These are phyloP conservation scores for Xanthorhoe designata DNA, from an alignment of 2,888 invertebrate genomes.

Conservation along the genomic window DNA sequence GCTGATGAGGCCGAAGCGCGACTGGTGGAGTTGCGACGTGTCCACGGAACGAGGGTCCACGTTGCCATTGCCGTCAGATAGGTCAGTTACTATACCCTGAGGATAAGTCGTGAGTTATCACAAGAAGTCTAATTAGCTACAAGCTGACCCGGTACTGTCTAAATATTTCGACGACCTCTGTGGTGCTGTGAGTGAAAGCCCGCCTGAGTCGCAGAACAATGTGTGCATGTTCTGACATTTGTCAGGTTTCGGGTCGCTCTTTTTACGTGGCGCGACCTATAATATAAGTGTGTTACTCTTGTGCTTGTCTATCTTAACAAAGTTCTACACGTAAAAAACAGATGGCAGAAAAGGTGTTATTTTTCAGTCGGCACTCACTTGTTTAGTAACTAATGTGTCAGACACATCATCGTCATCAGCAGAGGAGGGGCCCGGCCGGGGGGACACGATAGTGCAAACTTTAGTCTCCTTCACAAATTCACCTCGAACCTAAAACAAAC, in stretches of 20 bases:
- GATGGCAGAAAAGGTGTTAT: no score
- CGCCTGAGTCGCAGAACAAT: no score
- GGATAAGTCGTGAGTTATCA: background rate
- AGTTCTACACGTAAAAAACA: no score
- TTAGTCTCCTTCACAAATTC: slow-evolving; percentile 92
- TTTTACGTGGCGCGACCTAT: no score
- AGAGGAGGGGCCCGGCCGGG: slow-evolving; percentile 72
- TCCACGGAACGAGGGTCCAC: slow-evolving; percentile 87
- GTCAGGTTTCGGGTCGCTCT: no score
- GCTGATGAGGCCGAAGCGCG: slow-evolving; percentile 93
- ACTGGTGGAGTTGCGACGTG: slow-evolving; percentile 95
- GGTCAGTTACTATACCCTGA: slow-evolving; percentile 75
- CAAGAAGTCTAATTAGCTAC: no score
- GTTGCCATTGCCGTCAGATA: slow-evolving; percentile 64
- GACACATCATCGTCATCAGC: slow-evolving; percentile 82
- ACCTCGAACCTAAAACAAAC: slow-evolving; percentile 88
- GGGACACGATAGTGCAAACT: slow-evolving; percentile 86
- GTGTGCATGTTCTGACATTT: no score
- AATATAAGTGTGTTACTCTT: no score
- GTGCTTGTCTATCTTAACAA: no score
- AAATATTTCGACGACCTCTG: no score
- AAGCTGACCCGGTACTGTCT: no score
- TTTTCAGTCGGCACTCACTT: slow-evolving; percentile 55
- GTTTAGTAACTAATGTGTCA: slow-evolving; percentile 80
- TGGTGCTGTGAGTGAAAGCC: no score